These are phyloP conservation scores for Tapera naevia DNA, from an alignment of 2,797 vertebrate genomes.

Conservation along the genomic window DNA sequence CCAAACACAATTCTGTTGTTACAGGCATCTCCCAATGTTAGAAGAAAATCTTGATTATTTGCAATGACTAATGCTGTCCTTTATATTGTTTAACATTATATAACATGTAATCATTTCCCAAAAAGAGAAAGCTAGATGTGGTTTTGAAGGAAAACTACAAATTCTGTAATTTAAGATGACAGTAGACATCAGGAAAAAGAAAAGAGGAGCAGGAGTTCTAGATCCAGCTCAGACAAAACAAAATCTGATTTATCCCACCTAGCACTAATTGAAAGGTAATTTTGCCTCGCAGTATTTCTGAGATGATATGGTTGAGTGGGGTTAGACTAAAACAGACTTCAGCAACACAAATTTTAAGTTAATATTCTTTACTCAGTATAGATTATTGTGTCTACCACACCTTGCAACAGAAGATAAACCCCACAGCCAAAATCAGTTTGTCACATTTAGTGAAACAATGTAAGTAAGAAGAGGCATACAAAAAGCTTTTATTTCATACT, in stretches of 20 bases:
- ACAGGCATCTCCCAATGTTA: background rate
- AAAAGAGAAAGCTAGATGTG: background rate
- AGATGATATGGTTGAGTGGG: background rate
- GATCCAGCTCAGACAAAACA: background rate
- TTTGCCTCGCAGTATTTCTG: background rate
- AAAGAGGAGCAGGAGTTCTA: background rate
- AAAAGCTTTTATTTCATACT: slow-evolving; percentile 50
- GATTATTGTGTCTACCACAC: background rate
- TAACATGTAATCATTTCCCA: background rate
- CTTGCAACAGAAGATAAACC: background rate
- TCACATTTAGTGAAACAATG: slow-evolving; percentile 37
- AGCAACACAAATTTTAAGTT: slow-evolving; percentile 36
- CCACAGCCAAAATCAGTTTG: slow-evolving; percentile 60
- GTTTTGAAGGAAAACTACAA: background rate
- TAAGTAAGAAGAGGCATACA: slow-evolving; percentile 39
- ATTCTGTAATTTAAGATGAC: background rate
- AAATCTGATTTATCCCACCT: slow-evolving; percentile 41
- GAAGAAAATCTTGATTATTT: background rate
- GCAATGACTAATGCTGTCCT: background rate
- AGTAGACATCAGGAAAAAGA: background rate
- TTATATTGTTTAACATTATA: background rate
- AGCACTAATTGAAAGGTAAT: slow-evolving; percentile 19
- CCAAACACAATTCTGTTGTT: background rate
- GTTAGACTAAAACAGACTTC: slow-evolving; percentile 16
- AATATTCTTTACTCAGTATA: slow-evolving; percentile 3